Evolutionary conservation across 2,888 invertebrate genomes (phyloP), one percentile per base, ranked within the genome.

Genomic region (Conchocele bisecta): DNA sequence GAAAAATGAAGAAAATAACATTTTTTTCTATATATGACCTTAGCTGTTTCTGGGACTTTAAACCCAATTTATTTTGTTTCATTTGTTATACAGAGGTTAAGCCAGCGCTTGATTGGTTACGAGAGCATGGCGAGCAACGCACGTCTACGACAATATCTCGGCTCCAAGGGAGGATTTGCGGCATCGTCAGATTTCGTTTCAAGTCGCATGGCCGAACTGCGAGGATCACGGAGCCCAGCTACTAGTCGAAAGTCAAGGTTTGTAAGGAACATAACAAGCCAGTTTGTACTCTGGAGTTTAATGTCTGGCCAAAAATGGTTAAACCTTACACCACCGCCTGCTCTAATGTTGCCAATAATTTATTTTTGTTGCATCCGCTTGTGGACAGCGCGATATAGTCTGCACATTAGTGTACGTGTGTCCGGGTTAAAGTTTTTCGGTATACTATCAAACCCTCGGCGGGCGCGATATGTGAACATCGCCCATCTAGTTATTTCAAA

Each of bases 131-230:
- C 86, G 24, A 83, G 83, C 64, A 86, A 86, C 33, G 86, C 88
- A 7, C 73, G 85, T 35, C 75, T 89, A 59, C 77, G 88, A 15
- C 84, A 89, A 59, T 78, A 84, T 37, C 76, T 89, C 44, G 79
- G 85, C 15, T 72, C 86, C 2, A 83, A 84, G 58, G 89, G 89
- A 41, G 89, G 89, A 26, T 83, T 82, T 65, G 42, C 83, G 41
- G 81, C 86, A 31, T 75, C 83, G 13, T 83, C 82, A 44, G 86
- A 89, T 74, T 84, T 85, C 65, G 81, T 89, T 28, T 79, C 66
- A 42, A 75, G 66, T 22, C 79, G 89, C 44, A 82, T 89, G 80
- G 83, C 88, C 1, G 89, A 89, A 65, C 81, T 89, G 46, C 83
- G 81, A 64, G 89, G 89, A 6, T 64, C 74, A n/a, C 56, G 68